Conservation (phyloP, 1,140 invertebrate genomes). For the Metaphire vulgaris region DNA sequence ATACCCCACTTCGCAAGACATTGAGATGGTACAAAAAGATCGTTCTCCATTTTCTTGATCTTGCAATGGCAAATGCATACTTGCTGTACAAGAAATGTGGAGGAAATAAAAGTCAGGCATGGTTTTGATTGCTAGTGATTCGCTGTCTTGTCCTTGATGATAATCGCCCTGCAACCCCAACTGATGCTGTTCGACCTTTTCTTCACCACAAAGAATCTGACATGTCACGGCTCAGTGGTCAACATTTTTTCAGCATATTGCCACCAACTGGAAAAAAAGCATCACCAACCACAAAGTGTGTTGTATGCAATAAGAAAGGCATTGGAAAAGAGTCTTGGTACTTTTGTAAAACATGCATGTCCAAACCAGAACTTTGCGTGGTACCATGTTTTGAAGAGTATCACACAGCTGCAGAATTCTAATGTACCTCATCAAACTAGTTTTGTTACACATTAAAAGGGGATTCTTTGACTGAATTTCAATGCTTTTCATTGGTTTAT, state of each 20-base stretch:
- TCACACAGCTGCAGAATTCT: background rate
- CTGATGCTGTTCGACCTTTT: background rate
- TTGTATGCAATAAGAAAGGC: background rate
- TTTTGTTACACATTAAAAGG: no score
- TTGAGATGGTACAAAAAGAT: background rate
- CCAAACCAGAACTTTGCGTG: background rate
- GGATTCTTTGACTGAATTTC: no score
- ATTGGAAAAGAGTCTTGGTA: background rate
- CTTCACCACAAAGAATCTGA: background rate
- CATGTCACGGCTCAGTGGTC: background rate
- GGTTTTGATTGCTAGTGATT: background rate
- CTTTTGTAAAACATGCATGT: background rate
- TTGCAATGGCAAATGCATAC: background rate
- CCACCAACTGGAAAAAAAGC: background rate
- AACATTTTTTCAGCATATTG: background rate
- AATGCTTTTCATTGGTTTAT: no score
- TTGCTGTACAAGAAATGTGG: constrained; percentile 1
- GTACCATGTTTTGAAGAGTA: background rate
- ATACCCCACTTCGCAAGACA: background rate
- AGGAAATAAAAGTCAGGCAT: background rate
- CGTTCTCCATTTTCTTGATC: background rate
- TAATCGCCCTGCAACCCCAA: background rate
- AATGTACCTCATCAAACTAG: no score
- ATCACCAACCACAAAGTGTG: background rate
- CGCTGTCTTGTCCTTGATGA: background rate